Evolutionary conservation across 2,113 vertebrate species (phyloP), one percentile per base, ranked within the genome.

Genomic region (Spizaetus ornatus): DNA sequence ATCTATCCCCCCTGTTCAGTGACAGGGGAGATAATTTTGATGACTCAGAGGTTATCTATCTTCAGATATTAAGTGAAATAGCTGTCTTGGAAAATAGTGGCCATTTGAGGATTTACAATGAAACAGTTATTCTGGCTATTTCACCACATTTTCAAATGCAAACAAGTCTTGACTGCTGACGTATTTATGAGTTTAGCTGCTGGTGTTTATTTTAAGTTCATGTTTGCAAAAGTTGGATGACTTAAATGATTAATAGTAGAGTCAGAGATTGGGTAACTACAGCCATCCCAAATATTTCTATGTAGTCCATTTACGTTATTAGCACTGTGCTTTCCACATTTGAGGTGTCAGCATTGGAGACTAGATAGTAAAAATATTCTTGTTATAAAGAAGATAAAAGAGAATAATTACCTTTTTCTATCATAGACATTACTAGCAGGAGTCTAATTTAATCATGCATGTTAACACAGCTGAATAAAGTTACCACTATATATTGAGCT

Each of bases 121-220:
- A 73, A 92, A 62, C 40, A 89, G 47, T 86, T 93, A 52, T 84
- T 88, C 82, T 58, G 52, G 52, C 19, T 95, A 73, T 93, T 89
- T 82, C 45, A 63, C 11, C 70, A 66, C 48, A 73, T 82, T 80
- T 89, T 84, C 22, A 91, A 82, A 76, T 6, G 48, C 32, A 92
- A 93, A 73, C 78, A 89, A 80, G 53, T 15, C 74, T 82, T 82
- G 58, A 62, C 50, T 95, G 50, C 29, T 88, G 77, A 86, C 1
- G 4, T 88, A 93, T 96, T 88, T 95, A 77, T 86, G 76, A 93
- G 29, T 90, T 89, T 72, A 76, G 83, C 65, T 88, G 67, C 56
- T 74, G 27, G 10, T 72, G 62, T 56, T 96, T 88, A 62, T 78
- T 95, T 97, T 79, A 95, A 92, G 58, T 62, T 91, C 67, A 81